Percentiles rank a stretch among this genome's conserved stretches.
These are phyloP conservation scores for Eulemur rubriventer DNA, from an alignment of 2,797 vertebrate species.

Conservation along the genomic window DNA sequence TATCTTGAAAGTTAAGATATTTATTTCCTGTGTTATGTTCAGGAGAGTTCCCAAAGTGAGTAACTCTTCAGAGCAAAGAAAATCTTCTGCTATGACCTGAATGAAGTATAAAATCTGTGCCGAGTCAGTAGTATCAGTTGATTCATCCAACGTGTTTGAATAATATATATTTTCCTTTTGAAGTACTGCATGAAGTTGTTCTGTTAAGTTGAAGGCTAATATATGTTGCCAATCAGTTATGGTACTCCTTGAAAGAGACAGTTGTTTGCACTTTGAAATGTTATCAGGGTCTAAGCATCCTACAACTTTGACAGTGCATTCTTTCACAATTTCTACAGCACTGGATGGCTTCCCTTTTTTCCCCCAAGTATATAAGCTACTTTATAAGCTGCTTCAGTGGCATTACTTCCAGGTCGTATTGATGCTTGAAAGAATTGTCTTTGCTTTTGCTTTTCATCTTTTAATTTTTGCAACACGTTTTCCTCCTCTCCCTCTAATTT, in stretches of 20 bases:
- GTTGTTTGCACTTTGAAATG: not conserved
- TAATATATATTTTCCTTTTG: not conserved
- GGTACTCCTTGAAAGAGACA: not conserved
- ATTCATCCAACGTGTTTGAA: not conserved
- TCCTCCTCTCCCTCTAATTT: not conserved
- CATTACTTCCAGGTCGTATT: not conserved
- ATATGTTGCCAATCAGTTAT: not conserved
- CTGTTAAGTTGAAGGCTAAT: not conserved
- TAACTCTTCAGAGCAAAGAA: not conserved
- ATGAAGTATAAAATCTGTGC: not conserved
- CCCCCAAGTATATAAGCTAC: not conserved
- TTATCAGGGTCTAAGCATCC: not conserved
- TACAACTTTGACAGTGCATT: not conserved
- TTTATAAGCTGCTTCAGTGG: not conserved
- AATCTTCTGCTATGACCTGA: not conserved
- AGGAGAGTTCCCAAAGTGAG: too few relatives aligned
- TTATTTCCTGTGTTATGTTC: too few relatives aligned
- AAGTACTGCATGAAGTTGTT: not conserved
- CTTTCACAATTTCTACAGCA: not conserved
- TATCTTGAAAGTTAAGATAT: too few relatives aligned
- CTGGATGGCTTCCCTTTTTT: not conserved
- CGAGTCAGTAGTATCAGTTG: not conserved
- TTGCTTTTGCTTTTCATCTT: not conserved
- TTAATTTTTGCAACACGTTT: not conserved
- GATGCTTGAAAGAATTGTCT: not conserved